Conservation (phyloP, 2,113 vertebrate species). For the Chlorodrepanis virens region DNA sequence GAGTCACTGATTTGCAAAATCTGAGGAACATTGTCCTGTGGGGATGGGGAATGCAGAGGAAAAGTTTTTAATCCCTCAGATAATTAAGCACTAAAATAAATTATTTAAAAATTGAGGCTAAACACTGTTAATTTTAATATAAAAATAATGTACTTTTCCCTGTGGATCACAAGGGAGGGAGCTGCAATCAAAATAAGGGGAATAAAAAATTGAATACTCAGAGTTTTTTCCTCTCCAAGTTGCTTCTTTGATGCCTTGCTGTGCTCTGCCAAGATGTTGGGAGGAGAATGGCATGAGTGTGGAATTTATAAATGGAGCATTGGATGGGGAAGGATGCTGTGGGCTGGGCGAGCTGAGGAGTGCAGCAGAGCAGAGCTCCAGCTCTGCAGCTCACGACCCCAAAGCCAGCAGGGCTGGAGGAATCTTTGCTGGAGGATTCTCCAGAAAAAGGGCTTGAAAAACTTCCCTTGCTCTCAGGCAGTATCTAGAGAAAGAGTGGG, state of each 20-base stretch:
- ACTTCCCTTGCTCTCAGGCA: neutral
- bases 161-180: neutral
- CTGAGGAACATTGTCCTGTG: neutral
- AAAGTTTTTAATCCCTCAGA: conserved; percentile 11
- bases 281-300: neutral
- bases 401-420: neutral
- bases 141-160: neutral
- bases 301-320: neutral
- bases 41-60: neutral
- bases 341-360: neutral
- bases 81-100: conserved; percentile 60
- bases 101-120: neutral
- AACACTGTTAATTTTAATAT: conserved; percentile 33
- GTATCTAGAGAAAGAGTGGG: neutral
- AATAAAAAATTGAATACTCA: conserved; percentile 3
- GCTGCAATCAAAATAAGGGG: neutral
- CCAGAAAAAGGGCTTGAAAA: neutral
- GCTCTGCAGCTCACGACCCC: neutral
- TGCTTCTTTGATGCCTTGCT: neutral
- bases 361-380: neutral
- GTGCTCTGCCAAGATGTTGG: conserved; percentile 2
- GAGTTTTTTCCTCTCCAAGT: neutral
- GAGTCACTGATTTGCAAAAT: neutral
- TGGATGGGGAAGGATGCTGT: neutral
- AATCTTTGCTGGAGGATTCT: neutral